Percentiles rank a stretch among this genome's conserved stretches.
phyloP scores from a whole-genome alignment of 2,113 vertebrate genomes.

The Ramphastos sulfuratus region DNA sequence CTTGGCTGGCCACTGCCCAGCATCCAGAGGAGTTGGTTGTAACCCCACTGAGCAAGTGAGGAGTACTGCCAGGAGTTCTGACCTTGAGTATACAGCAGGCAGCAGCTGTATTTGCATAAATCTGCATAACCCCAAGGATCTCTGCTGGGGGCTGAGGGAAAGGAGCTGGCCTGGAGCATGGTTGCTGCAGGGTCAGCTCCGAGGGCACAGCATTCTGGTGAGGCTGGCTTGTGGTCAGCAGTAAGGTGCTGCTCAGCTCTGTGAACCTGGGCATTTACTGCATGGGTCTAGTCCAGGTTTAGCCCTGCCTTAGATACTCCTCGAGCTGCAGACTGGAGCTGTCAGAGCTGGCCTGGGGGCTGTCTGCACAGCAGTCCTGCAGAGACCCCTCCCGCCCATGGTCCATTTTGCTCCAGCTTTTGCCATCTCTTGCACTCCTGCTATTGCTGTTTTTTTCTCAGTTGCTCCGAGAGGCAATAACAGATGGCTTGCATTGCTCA shows the following conservation, averaged over 20 bases:
- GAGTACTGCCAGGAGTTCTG: neutral
- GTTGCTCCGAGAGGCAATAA: conserved; percentile 64
- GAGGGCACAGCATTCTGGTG: neutral
- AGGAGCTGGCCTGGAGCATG: neutral
- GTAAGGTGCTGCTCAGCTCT: neutral
- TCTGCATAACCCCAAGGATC: neutral
- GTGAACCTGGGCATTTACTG: neutral
- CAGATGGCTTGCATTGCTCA: conserved; percentile 70
- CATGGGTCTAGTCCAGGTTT: neutral
- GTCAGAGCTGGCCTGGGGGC: neutral
- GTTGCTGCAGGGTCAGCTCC: neutral
- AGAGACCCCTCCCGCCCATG: neutral
- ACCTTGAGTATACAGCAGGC: neutral
- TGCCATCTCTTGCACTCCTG: conserved; percentile 10
- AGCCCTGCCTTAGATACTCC: neutral
- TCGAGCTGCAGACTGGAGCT: neutral
- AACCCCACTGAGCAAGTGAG: neutral
- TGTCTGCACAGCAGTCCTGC: neutral
- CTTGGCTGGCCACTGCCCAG: neutral
- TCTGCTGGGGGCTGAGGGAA: neutral
- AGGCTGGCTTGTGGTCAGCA: neutral
- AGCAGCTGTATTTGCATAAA: neutral
- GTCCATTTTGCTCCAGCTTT: conserved; percentile 28
- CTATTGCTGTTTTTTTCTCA: conserved; percentile 38
- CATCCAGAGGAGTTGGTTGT: neutral